These are phyloP conservation scores for Habrosyne pyritoides DNA, from an alignment of 2,888 invertebrate genomes.

Conservation along the genomic window DNA sequence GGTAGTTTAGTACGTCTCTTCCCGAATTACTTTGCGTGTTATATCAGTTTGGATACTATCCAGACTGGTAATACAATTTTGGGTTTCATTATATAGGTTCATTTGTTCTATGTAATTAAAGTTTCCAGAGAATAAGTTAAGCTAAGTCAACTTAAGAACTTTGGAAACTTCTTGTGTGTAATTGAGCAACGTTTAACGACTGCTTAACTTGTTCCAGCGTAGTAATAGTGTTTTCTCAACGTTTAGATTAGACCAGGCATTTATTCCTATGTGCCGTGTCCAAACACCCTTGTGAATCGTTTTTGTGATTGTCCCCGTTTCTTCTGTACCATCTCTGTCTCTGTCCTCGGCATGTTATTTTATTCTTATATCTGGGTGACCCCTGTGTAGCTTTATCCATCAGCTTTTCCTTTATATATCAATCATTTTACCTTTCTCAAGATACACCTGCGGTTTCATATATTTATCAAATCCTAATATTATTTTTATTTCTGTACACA, in stretches of 20 bases:
- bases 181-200: slow-evolving; percentile 24
- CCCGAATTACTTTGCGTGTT: slow-evolving; percentile 49
- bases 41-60: slow-evolving; percentile 46
- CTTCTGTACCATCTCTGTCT: slow-evolving; percentile 41
- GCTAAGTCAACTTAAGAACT: slow-evolving; percentile 20
- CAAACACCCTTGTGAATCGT: slow-evolving; percentile 51
- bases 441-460: slow-evolving; percentile 24
- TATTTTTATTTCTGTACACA: not conserved
- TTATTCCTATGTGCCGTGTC: slow-evolving; percentile 55
- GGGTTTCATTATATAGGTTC: slow-evolving; percentile 32
- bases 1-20: slow-evolving; percentile 67
- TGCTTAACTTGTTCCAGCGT: slow-evolving; percentile 60
- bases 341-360: slow-evolving; percentile 59
- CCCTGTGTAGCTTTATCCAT: slow-evolving; percentile 43
- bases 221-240: slow-evolving; percentile 50
- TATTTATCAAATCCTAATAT: not conserved
- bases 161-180: slow-evolving; percentile 15
- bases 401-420: slow-evolving; percentile 36
- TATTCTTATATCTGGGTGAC: slow-evolving; percentile 45
- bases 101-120: slow-evolving; percentile 32
- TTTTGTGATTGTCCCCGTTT: slow-evolving; percentile 47
- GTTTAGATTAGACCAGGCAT: slow-evolving; percentile 58
- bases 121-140: slow-evolving; percentile 52
- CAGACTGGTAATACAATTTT: slow-evolving; percentile 39
- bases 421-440: slow-evolving; percentile 25